Percentiles rank a stretch among this genome's conserved stretches.
Conservation (phyloP, 1,140 invertebrate genomes). For the Heliothis virescens region DNA sequence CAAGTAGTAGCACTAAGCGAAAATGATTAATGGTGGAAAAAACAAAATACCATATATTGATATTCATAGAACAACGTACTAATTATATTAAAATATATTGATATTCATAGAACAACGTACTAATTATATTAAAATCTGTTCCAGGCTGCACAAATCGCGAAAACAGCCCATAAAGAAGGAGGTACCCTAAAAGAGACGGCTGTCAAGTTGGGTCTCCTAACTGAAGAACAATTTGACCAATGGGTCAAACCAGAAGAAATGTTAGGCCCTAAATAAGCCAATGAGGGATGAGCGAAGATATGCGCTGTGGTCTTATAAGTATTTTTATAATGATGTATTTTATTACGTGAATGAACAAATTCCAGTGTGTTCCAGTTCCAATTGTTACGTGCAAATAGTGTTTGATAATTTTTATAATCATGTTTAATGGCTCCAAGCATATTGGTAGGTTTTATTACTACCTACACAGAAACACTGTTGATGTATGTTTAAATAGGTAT, state of each 20-base stretch:
- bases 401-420: not conserved
- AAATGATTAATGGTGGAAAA: not conserved
- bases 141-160: slow-evolving; percentile 96
- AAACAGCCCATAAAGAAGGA: slow-evolving; percentile 98
- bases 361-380: not conserved
- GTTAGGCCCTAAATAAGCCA: slow-evolving; percentile 95
- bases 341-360: not conserved
- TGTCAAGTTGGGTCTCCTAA: slow-evolving; percentile 94
- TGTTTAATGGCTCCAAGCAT: too few species aligned
- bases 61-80: not conserved
- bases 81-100: not conserved
- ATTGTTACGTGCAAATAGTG: not conserved
- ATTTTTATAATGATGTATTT: not conserved
- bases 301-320: slow-evolving; percentile 1
- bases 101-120: not conserved
- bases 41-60: too few species aligned
- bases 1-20: too few species aligned
- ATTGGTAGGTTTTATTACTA: too few species aligned
- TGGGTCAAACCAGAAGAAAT: slow-evolving; percentile 98
- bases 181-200: slow-evolving; percentile 96
- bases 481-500: too few species aligned
- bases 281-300: not conserved
- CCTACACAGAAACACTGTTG: too few species aligned
- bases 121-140: slow-evolving; percentile 19
- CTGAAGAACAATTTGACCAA: slow-evolving; percentile 96